Conservation (phyloP, 2,113 vertebrate species). For the Panthera leo region DNA sequence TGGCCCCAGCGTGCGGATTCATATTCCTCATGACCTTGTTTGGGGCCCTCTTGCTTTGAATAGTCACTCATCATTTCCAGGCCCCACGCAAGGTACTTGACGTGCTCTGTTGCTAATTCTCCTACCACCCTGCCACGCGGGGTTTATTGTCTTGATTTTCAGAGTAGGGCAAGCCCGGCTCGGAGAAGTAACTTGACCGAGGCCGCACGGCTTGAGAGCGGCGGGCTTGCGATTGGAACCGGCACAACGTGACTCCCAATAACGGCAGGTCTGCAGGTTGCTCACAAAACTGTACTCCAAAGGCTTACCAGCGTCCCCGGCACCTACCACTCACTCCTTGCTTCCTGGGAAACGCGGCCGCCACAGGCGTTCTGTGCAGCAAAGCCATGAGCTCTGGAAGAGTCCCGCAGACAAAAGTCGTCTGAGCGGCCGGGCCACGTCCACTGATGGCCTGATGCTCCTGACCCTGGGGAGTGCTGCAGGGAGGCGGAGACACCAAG, state of each 20-base stretch:
- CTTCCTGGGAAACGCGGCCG: not conserved
- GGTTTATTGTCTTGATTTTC: not conserved
- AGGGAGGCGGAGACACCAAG: not conserved
- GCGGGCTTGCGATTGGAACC: not conserved
- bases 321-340: too few species aligned
- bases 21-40: not conserved
- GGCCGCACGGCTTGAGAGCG: not conserved
- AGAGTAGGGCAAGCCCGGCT: not conserved
- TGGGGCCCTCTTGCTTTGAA: not conserved
- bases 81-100: not conserved
- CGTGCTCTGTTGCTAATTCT: not conserved
- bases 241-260: not conserved
- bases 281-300: not conserved
- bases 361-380: not conserved
- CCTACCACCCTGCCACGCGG: too few species aligned
- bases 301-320: not conserved
- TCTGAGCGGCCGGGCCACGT: not conserved
- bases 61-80: not conserved
- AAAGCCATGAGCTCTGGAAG: not conserved
- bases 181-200: not conserved
- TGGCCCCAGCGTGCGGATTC: not conserved
- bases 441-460: not conserved
- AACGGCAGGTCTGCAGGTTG: too few species aligned
- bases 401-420: not conserved
- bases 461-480: not conserved